Percentiles rank a stretch among this genome's conserved stretches.
Evolutionary conservation across 1,140 invertebrate species (phyloP).

Genomic region (Steinernema feltiae): DNA sequence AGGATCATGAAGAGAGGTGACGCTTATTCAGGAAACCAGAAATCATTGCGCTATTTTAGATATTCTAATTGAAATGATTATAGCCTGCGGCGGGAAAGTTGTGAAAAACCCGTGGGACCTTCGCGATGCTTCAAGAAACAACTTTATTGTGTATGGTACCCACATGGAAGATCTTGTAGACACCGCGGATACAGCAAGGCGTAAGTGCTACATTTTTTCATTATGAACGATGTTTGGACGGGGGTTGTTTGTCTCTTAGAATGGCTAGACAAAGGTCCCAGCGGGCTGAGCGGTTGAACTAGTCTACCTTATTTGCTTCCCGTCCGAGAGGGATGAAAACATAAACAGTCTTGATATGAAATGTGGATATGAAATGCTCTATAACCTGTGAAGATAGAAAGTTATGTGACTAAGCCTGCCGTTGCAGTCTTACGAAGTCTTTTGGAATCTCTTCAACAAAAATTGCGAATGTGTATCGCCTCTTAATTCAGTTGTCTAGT

Average conservation of each 20-base stretch:
- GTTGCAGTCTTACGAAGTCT: no score
- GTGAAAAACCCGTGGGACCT: not conserved
- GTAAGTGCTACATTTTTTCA: no score
- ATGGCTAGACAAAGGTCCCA: not conserved
- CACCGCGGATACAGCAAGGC: not conserved
- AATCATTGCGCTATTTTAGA: constrained; percentile 10
- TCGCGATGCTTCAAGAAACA: not conserved
- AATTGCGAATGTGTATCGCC: no score
- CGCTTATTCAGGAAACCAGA: not conserved
- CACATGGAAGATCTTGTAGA: not conserved
- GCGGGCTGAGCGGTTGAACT: not conserved
- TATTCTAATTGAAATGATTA: constrained; percentile 16
- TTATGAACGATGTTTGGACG: not conserved
- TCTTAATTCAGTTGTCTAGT: not conserved
- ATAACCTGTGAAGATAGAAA: no score
- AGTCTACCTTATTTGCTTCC: not conserved
- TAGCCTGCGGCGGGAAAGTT: constrained; percentile 9
- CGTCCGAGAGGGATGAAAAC: not conserved
- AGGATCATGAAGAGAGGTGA: not conserved
- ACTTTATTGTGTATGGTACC: not conserved
- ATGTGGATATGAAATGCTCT: no score
- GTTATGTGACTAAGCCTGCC: not conserved
- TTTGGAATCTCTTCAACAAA: no score
- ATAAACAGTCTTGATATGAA: no score
- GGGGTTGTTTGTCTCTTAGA: not conserved